Conservation (phyloP, 1,140 invertebrate genomes). For the Drusus annulatus region DNA sequence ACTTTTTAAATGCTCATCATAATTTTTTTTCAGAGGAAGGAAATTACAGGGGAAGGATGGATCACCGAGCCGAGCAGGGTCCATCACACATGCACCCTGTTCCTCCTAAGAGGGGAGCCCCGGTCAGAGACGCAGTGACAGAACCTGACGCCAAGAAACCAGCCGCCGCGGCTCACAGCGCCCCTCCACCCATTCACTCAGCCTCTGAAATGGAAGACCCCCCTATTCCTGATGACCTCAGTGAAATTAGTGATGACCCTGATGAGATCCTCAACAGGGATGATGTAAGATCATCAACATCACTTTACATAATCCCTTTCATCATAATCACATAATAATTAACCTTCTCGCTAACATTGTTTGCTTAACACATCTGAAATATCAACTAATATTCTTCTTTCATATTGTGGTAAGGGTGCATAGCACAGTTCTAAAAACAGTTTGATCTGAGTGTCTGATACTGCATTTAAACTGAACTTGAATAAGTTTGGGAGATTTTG, state of each 20-base stretch:
- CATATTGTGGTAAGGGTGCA: too few species aligned
- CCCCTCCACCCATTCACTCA: conserved; percentile 64
- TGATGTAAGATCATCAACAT: conserved; percentile 71
- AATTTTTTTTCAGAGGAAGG: conserved; percentile 50
- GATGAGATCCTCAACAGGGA: conserved; percentile 88
- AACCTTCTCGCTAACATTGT: conserved; percentile 42
- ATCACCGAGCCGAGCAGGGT: conserved; percentile 47
- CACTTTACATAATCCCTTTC: neutral
- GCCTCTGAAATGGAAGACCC: conserved; percentile 71
- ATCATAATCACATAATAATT: conserved; percentile 1
- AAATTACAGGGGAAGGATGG: conserved; percentile 50
- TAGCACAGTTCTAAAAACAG: too few species aligned
- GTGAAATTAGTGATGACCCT: conserved; percentile 89
- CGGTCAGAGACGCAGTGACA: conserved; percentile 32
- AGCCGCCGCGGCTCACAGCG: conserved; percentile 50
- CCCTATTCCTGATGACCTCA: conserved; percentile 81
- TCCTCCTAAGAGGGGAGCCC: conserved; percentile 42
- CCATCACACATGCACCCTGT: conserved; percentile 42
- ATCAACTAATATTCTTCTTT: neutral
- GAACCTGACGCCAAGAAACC: conserved; percentile 59
- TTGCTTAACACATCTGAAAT: conserved; percentile 32
- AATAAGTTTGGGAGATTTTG: too few species aligned
- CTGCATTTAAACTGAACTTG: too few species aligned
- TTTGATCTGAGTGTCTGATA: too few species aligned
- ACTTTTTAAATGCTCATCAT: too few species aligned